Percentiles rank a stretch among this genome's conserved stretches.
Conservation (phyloP, 2,888 invertebrate genomes). For the Chloroclysta siterata region DNA sequence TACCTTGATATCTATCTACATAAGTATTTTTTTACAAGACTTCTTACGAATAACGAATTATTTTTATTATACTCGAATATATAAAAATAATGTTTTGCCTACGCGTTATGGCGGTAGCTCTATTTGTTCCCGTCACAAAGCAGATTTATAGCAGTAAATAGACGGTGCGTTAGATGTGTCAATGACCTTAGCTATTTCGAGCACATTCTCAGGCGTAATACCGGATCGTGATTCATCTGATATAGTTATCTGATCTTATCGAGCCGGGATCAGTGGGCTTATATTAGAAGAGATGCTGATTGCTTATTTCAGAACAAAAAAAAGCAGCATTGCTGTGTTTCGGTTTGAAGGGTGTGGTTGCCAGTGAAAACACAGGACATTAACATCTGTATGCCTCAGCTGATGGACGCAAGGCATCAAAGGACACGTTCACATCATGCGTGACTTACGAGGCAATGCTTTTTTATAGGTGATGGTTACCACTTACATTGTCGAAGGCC, state of each 20-base stretch:
- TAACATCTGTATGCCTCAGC: no score
- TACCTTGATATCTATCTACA: no score
- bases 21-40: no score
- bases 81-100: slow-evolving; percentile 1
- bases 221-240: slow-evolving; percentile 36
- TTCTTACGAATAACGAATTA: no score
- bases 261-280: slow-evolving; percentile 1
- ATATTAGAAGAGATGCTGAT: neutral
- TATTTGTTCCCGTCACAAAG: slow-evolving; percentile 22
- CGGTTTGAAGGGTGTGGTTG: no score
- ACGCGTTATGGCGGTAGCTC: slow-evolving; percentile 20
- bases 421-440: no score
- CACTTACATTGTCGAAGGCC: no score
- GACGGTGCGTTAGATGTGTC: slow-evolving; percentile 47
- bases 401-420: no score
- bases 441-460: no score
- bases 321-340: no score
- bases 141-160: slow-evolving; percentile 51
- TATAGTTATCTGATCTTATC: slow-evolving; percentile 33
- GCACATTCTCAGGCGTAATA: slow-evolving; percentile 44
- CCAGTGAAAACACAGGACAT: no score
- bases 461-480: no score
- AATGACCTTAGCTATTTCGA: slow-evolving; percentile 60
- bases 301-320: neutral
- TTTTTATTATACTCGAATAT: neutral